Base-by-base conservation (phyloP, 2,888 invertebrate species). In the Priocnemis perturbator region DNA sequence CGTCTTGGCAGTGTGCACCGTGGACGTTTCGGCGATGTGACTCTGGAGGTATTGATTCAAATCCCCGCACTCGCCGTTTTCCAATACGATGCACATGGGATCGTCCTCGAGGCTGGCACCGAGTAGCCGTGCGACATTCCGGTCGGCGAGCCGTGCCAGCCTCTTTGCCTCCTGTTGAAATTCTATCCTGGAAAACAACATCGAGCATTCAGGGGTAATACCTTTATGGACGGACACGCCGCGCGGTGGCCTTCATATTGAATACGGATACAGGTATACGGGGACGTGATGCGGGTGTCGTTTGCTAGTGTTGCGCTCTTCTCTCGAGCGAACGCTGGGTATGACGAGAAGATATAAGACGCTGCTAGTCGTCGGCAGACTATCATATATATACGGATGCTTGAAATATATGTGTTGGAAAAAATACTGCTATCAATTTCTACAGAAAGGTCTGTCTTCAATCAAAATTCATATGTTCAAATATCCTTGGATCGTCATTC, bases 31-130 rank as follows among this genome's bases (percentile, higher is more conserved):
- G 47, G 95, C 94, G 76, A 93, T 92, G 90, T 95, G 95, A 84
- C 94, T 93, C 87, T 95, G 94, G 82, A 96, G 91, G 90, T 95
- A 95, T 90, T 95, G 95, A 91, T 95, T 95, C 86, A 96, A 92
- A 90, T 96, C 96, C 65, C 96, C 96, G 84, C 93, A 92, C 85
- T 93, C 93, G 89, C 92, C 91, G 89, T 94, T 94, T 89, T 96
- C 96, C 83, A 94, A 91, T 69, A 96, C 93, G 88, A 94, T 93
- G 89, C 94, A 94, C 82, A 93, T 92, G 61, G 95, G 95, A 84
- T 95, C 94, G 76, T 93, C 92, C 68, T 92, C 91, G 71, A 94
- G 91, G 88, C 94, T 94, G 80, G 94, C 94, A 76, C 95, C 95
- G 77, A 95, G 90, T 80, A 95, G 90, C 77, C 92, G 91, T 69